Evolutionary conservation across 1,140 invertebrate species (phyloP), one percentile per base, ranked within the genome.

Genomic region (Hylyphantes graminicola): DNA sequence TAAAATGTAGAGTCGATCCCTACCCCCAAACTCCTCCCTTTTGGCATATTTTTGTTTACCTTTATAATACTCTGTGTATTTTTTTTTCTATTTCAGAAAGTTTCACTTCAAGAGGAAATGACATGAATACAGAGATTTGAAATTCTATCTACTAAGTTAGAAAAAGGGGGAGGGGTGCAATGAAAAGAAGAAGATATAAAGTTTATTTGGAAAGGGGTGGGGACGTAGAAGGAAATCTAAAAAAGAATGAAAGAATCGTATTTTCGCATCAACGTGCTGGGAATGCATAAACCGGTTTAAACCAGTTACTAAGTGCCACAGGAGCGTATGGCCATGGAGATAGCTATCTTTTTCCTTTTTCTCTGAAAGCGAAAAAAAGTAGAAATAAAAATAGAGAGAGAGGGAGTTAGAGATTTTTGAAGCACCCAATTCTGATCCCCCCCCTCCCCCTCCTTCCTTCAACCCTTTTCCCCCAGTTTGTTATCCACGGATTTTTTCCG

Each of bases 251-350:
- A 75, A 83, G 80, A 83, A 83, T 83, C 59, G 80, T 83, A 74
- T 83, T 83, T 83, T 83, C 80, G 80, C 80, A 83, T 83, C 80
- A 83, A 75, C 80, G 80, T 83, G 80, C 80, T 83, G 70, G 80
- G 72, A 59, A 83, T 83, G 80, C 80, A 83, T 74, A 83, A 83
- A 83, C 72, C 80, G 80, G 80, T 83, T 83, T 83, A 83, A 83
- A 83, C 80, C 80, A 75, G 80, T 83, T 83, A 75, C 80, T 83
- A 83, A 83, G 80, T 83, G 80, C 80, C 59, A 75, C 67, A 75
- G 80, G 75, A 67, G 55, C 80, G 80, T 59, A 83, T 73, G 65
- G 79, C 68, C 73, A 81, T 81, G 73, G 59, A 83, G 80, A 83
- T 83, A 83, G 70, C 59, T 74, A 80, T 80, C 77, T 80, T 78